Evolutionary conservation across 2,797 vertebrate species (phyloP).

Genomic region (Pelochelys cantorii): DNA sequence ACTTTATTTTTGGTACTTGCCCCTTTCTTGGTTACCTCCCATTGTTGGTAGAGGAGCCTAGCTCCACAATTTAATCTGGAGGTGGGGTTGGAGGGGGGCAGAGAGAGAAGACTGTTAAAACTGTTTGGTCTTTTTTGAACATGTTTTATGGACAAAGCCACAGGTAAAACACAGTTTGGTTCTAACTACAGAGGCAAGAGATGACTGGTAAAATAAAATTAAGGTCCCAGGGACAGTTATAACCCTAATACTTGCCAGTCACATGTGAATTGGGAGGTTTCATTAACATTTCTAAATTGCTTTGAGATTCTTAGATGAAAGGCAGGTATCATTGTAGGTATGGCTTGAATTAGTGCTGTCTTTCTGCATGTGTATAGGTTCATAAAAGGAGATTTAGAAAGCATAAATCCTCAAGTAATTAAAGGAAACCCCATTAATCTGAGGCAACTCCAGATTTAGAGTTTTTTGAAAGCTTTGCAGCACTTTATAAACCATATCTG

Average conservation of each 20-base stretch:
- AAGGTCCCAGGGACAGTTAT: rapidly evolving
- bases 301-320: not conserved
- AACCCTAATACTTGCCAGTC: not conserved
- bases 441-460: not conserved
- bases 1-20: not conserved
- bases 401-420: not conserved
- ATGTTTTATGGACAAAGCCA: not conserved
- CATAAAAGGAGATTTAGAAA: not conserved
- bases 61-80: not conserved
- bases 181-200: not conserved
- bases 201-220: not conserved
- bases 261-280: not conserved
- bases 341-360: not conserved
- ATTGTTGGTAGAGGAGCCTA: not conserved
- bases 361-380: not conserved
- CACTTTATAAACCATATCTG: not conserved
- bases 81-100: too few species aligned
- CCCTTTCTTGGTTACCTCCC: not conserved
- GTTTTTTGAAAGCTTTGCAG: not conserved
- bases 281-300: rapidly evolving
- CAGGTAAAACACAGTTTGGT: not conserved
- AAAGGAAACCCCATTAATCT: not conserved
- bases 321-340: not conserved
- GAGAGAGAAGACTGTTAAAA: rapidly evolving
- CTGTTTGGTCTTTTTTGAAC: not conserved